A percentile compares a stretch with the other conserved stretches of the same genome.
phyloP scores from a whole-genome alignment of 2,797 vertebrate genomes.

The Pipistrellus pipistrellus region DNA sequence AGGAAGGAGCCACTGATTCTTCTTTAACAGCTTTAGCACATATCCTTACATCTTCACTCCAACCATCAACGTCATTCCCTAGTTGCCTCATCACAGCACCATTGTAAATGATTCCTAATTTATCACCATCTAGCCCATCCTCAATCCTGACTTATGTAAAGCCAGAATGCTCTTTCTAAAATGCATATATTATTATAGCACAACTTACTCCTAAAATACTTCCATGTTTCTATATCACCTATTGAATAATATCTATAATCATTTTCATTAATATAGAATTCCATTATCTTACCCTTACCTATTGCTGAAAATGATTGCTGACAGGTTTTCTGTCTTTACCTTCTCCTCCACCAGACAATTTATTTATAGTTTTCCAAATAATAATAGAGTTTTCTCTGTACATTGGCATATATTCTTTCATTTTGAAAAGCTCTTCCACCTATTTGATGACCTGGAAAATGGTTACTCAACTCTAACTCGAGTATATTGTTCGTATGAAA shows the following conservation, averaged over 20 bases:
- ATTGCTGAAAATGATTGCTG: not conserved
- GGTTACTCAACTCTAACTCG: not conserved
- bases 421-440: not conserved
- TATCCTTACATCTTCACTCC: not conserved
- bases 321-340: not conserved
- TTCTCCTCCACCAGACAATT: not conserved
- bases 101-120: not conserved
- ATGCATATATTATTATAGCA: not conserved
- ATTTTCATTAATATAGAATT: not conserved
- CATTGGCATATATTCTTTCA: not conserved
- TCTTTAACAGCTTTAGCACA: not conserved
- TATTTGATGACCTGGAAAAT: not conserved
- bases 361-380: not conserved
- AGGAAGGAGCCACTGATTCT: constrained; percentile 80
- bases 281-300: not conserved
- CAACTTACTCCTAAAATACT: not conserved
- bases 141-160: not conserved
- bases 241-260: not conserved
- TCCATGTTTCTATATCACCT: not conserved
- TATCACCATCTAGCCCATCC: not conserved
- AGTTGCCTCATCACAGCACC: not conserved
- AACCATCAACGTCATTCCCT: not conserved
- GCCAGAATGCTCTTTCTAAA: not conserved
- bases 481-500: not conserved
- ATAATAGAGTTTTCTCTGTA: not conserved